Evolutionary conservation across 2,113 vertebrate genomes (phyloP).

Genomic region (Chionomys nivalis): DNA sequence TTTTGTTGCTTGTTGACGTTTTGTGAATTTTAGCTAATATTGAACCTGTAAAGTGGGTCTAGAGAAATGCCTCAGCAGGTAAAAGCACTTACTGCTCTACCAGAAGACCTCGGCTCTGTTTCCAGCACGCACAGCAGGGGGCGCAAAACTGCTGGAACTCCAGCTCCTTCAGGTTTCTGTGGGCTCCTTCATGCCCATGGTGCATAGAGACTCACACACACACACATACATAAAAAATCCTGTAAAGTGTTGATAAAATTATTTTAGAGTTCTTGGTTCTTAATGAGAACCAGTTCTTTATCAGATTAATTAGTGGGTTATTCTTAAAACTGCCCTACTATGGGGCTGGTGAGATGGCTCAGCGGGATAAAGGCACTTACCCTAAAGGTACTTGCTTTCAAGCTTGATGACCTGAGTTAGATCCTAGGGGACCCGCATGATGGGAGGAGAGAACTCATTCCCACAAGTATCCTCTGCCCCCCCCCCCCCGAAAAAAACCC

Average conservation of each 20-base stretch:
- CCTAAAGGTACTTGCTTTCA: background rate
- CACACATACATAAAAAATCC: background rate
- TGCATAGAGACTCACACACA: background rate
- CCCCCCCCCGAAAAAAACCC: background rate
- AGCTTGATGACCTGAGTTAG: background rate
- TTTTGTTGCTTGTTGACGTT: conserved; percentile 19
- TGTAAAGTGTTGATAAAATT: background rate
- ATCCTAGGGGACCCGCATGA: background rate
- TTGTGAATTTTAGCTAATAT: background rate
- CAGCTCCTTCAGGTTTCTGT: background rate
- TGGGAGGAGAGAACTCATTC: background rate
- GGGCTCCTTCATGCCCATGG: background rate
- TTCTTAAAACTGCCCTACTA: background rate
- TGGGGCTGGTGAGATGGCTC: background rate
- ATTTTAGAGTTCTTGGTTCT: background rate
- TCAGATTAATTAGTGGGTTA: background rate
- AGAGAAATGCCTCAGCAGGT: background rate
- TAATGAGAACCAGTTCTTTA: background rate
- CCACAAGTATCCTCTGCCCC: background rate
- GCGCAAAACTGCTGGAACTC: background rate
- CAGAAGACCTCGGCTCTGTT: background rate
- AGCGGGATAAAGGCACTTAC: no score
- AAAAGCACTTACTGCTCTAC: background rate
- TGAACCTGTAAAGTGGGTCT: background rate
- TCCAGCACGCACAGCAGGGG: no score